phyloP scores from a whole-genome alignment of 2,888 invertebrate species.

The Sepiola atlantica region DNA sequence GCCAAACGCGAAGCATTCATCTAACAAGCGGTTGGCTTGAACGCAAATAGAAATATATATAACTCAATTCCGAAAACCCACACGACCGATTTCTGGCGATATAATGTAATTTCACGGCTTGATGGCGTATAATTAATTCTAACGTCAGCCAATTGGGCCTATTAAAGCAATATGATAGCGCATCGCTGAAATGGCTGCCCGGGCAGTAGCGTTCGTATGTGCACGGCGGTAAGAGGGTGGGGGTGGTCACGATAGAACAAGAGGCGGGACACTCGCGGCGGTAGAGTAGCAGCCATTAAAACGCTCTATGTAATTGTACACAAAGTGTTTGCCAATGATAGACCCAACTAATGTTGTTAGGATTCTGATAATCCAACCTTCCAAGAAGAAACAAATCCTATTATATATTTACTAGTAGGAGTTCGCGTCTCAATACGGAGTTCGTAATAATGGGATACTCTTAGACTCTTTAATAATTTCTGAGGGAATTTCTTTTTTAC shows the following conservation, averaged over 20 bases:
- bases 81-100: conserved; percentile 32
- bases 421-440: no score
- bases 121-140: conserved; percentile 10
- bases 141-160: conserved; percentile 8
- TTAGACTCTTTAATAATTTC: no score
- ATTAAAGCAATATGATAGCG: conserved; percentile 32
- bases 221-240: background rate
- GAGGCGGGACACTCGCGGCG: background rate
- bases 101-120: conserved; percentile 32
- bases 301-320: conserved; percentile 1
- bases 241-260: background rate
- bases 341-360: background rate
- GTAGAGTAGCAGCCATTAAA: background rate
- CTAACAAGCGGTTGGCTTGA: conserved; percentile 18
- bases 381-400: background rate
- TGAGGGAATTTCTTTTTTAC: no score
- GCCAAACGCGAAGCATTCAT: background rate
- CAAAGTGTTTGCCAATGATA: background rate
- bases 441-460: no score
- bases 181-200: conserved; percentile 32
- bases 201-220: background rate
- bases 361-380: background rate
- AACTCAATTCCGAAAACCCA: conserved; percentile 13
- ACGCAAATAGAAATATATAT: background rate
- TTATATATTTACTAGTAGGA: no score